Conservation (phyloP, 2,113 vertebrate species). For the Solenodon paradoxus region DNA sequence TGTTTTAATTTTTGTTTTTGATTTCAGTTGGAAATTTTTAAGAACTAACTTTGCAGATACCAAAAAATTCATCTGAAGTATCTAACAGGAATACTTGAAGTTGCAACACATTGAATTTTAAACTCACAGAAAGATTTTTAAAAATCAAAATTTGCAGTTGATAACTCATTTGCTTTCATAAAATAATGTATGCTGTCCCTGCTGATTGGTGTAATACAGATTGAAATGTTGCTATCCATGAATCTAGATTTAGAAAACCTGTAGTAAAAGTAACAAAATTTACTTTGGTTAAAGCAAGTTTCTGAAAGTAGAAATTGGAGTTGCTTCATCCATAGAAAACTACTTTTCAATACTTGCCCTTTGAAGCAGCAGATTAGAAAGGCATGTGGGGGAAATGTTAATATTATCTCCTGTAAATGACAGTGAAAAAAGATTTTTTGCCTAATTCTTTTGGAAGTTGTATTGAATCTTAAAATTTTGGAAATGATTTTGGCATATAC, state of each 20-base stretch:
- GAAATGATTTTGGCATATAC: neutral
- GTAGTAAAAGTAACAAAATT: too few species aligned
- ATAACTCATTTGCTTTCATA: slow-evolving; percentile 4
- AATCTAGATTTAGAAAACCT: neutral
- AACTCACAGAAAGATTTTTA: neutral
- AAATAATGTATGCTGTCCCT: neutral
- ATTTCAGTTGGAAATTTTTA: neutral
- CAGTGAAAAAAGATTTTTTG: neutral
- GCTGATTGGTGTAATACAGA: neutral
- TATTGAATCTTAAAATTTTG: neutral
- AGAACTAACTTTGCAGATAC: neutral
- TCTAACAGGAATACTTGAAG: neutral
- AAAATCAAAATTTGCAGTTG: slow-evolving; percentile 20
- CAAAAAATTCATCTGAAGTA: neutral
- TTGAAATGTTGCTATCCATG: neutral
- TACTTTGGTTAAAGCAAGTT: neutral
- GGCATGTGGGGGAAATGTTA: neutral
- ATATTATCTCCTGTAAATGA: neutral
- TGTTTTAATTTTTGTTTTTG: slow-evolving; percentile 30
- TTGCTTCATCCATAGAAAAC: neutral
- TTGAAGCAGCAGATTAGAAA: neutral
- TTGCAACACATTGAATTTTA: neutral
- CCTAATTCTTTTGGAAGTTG: neutral
- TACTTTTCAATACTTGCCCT: neutral
- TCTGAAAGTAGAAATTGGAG: neutral